Evolutionary conservation across 2,113 vertebrate species (phyloP).

Genomic region (Amphilophus citrinellus): DNA sequence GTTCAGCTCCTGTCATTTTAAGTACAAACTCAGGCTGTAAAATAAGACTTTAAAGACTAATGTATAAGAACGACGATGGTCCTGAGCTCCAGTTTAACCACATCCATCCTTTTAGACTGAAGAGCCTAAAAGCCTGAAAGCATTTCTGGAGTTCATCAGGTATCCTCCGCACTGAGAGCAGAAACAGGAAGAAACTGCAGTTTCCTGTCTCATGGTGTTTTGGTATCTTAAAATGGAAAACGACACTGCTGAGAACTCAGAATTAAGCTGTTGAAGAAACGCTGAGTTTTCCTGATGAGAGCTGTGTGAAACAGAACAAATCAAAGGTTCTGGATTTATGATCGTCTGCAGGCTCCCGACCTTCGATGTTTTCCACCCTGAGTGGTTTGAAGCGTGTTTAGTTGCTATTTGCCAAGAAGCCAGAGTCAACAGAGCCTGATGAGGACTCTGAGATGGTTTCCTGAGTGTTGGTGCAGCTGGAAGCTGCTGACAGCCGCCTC

Average conservation of each 20-base stretch:
- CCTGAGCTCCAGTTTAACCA: too few species aligned
- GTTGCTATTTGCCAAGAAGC: constrained; percentile 17
- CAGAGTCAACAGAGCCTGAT: constrained; percentile 16
- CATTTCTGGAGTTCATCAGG: too few species aligned
- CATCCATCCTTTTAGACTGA: too few species aligned
- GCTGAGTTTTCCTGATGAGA: neutral
- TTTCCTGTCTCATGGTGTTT: too few species aligned
- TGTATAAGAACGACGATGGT: too few species aligned
- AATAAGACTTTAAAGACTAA: too few species aligned
- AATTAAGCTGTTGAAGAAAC: neutral
- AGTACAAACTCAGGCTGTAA: too few species aligned
- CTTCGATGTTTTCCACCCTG: neutral
- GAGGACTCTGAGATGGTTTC: neutral
- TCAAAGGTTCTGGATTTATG: neutral
- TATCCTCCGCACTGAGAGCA: too few species aligned
- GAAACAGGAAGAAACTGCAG: too few species aligned
- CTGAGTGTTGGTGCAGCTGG: constrained; percentile 33
- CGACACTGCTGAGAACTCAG: neutral
- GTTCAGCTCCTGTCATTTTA: too few species aligned
- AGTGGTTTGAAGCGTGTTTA: neutral
- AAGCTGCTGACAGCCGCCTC: constrained; percentile 16
- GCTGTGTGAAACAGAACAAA: neutral
- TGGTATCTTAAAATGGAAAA: too few species aligned
- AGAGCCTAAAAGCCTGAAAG: too few species aligned
- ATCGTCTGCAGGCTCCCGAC: neutral